Percentiles rank a stretch among this genome's conserved stretches.
Conservation (phyloP, 1,140 invertebrate species). For the Tetramorium simillimum region DNA sequence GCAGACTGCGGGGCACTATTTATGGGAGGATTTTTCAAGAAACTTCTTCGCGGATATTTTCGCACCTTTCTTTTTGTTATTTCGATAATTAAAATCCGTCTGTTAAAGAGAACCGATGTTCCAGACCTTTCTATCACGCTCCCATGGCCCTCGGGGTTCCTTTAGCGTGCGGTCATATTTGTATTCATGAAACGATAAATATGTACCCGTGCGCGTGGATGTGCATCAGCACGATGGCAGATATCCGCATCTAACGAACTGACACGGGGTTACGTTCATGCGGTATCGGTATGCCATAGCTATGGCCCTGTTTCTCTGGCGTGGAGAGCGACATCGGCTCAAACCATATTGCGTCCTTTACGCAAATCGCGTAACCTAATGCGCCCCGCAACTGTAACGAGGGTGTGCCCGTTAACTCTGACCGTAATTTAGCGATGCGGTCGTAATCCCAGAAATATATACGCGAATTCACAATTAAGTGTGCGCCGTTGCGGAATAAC, state of each 20-base stretch:
- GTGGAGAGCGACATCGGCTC: conserved; percentile 24
- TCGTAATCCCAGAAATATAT: conserved; percentile 45
- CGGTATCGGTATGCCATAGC: conserved; percentile 9
- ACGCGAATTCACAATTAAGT: not conserved
- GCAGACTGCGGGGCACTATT: conserved; percentile 5
- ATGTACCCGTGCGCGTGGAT: conserved; percentile 7
- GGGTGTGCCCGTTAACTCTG: conserved; percentile 46
- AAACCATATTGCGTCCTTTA: conserved; percentile 48
- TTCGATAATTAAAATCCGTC: conserved; percentile 38
- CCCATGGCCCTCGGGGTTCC: not conserved
- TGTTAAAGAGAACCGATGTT: conserved; percentile 12
- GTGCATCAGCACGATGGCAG: conserved; percentile 6
- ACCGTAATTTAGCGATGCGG: conserved; percentile 39
- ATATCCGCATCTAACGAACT: conserved; percentile 48
- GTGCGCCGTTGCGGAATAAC: not conserved
- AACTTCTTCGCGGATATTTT: not conserved
- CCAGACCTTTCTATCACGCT: not conserved
- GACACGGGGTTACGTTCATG: conserved; percentile 7
- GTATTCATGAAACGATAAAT: conserved; percentile 53
- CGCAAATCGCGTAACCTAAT: conserved; percentile 52
- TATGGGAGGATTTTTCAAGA: conserved; percentile 12
- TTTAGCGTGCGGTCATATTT: not conserved
- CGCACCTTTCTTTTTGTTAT: not conserved
- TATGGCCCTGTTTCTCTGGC: conserved; percentile 21
- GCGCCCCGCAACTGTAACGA: conserved; percentile 47